phyloP scores from a whole-genome alignment of 2,113 vertebrate species.

The Chloropsis cyanopogon region DNA sequence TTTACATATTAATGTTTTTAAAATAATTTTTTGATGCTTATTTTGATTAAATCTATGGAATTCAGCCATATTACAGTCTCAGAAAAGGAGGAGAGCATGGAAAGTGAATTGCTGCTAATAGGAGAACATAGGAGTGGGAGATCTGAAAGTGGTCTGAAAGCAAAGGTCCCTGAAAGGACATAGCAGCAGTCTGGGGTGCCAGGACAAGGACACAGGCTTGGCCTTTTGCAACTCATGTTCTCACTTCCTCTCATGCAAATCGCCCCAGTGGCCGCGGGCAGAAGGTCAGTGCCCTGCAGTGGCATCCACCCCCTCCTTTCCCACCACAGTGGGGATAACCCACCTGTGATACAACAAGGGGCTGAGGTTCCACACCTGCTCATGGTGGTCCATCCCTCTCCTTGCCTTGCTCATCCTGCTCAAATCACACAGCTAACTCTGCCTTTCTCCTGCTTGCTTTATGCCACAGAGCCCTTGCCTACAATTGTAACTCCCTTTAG shows the following conservation, averaged over 20 bases:
- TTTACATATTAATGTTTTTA: neutral
- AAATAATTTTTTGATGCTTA: neutral
- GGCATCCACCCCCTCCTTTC: neutral
- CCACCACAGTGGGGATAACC: neutral
- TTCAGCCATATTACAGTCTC: neutral
- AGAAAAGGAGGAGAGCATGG: neutral
- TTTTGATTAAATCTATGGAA: neutral
- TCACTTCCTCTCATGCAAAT: neutral
- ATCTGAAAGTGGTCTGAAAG: neutral
- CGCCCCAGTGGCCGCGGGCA: rapidly evolving
- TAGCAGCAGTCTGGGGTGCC: neutral
- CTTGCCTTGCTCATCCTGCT: neutral
- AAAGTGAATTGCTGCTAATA: neutral
- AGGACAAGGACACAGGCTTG: neutral
- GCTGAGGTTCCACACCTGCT: neutral
- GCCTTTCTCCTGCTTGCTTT: neutral
- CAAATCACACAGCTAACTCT: neutral
- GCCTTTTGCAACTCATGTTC: neutral
- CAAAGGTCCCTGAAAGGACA: neutral
- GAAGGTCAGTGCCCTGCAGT: neutral
- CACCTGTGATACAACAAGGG: rapidly evolving
- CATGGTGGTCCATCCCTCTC: neutral
- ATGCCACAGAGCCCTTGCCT: neutral
- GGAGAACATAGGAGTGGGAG: neutral
- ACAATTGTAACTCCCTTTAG: neutral